Base-by-base conservation (phyloP, 2,113 vertebrate genomes). In the Rhizomys pruinosus region DNA sequence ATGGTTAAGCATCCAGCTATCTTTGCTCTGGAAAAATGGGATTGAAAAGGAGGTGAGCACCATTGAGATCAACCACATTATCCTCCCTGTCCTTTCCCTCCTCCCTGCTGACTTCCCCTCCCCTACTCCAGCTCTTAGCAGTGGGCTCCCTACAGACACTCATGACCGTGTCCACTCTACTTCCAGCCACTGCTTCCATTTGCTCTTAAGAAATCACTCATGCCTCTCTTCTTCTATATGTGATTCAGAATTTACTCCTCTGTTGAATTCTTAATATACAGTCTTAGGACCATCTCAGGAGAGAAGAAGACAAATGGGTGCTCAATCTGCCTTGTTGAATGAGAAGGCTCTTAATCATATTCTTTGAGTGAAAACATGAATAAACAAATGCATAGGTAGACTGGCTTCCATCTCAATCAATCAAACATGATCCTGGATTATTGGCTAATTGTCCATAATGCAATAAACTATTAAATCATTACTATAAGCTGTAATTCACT, bases 391-490 rank as follows among this genome's bases (percentile, higher is more conserved):
- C 3, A 47, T 7, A 61, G 61, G 77, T 84, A 72, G 57, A 71
- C 55, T 27, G 52, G 76, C 84, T 93, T 94, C 87, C 34, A 68
- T 89, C 79, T 79, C 59, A 86, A 84, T 89, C 94, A 88, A 86
- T 92, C 91, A 89, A 61, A 92, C 52, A 79, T 12, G 55, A 87
- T 61, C 37, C 84, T 71, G 71, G 74, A 68, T 20, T 80, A 89
- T 23, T 73, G 89, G 59, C 55, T 96, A 89, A 89, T 89, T 89
- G 87, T 89, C 61, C 66, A 80, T n/a, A 76, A 32, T 84, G 64
- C 66, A 94, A 76, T 84, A 80, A 91, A 79, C 91, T 63, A 52
- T 68, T 63, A 92, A 82, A 69, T 94, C 59, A 44, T 89, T 92
- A 74, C 39, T 89, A 71, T 22, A 89, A 68, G 76, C 64, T 74